These are phyloP conservation scores for Aurelia sp. DNA, from an alignment of 30 jellyfish, hydroid and myxozoan genomes.

Conservation along the genomic window DNA sequence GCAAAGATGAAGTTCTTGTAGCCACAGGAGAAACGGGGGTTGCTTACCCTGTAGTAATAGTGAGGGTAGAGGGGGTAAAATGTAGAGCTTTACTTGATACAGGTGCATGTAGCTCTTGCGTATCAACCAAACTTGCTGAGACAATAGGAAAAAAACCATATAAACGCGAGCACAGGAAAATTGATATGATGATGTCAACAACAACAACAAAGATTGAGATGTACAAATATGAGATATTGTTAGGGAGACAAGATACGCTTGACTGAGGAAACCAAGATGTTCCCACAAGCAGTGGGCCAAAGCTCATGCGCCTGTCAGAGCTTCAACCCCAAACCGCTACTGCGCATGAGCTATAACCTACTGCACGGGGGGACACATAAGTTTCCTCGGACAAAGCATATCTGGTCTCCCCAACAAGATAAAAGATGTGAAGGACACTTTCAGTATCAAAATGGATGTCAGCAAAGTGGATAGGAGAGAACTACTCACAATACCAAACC, in stretches of 20 bases:
- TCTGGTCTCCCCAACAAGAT: too few species aligned
- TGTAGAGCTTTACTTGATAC: constrained; percentile 53
- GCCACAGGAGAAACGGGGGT: constrained; percentile 44
- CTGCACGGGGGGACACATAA: too few species aligned
- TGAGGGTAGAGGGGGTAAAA: constrained; percentile 45
- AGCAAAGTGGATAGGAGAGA: constrained; percentile 39
- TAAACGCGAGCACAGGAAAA: constrained; percentile 14
- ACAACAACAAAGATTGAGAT: constrained; percentile 32
- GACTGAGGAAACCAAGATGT: too few species aligned
- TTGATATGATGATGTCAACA: constrained; percentile 50
- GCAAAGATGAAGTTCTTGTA: background rate
- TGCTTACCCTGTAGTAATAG: constrained; percentile 50
- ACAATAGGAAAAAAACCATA: constrained; percentile 23
- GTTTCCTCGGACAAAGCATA: too few species aligned
- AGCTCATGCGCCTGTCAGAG: too few species aligned
- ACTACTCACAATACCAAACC: constrained; percentile 54
- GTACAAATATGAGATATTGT: constrained; percentile 18
- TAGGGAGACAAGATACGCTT: too few species aligned
- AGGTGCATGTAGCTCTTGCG: constrained; percentile 65
- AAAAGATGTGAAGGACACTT: background rate
- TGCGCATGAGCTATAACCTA: too few species aligned
- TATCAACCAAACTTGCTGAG: constrained; percentile 9
- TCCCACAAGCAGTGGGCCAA: too few species aligned
- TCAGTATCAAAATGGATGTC: constrained; percentile 5
- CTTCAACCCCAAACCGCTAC: too few species aligned